Conservation (phyloP, 2,888 invertebrate genomes). For the Crepidodera aurea region DNA sequence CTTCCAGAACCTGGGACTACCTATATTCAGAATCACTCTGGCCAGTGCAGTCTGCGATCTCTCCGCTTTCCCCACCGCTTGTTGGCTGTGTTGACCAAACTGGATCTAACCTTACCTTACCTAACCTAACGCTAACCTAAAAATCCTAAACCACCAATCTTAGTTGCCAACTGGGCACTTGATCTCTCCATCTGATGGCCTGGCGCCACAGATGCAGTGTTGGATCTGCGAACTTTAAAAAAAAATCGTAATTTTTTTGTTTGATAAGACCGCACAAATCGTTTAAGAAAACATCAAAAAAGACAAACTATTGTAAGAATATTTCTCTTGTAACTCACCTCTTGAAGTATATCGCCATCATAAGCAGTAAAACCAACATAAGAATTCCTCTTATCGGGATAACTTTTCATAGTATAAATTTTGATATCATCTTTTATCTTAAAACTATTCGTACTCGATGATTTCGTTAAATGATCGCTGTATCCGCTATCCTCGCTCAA, state of each 20-base stretch:
- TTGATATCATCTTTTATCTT: slow-evolving; percentile 43
- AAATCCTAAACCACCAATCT: too few relatives aligned
- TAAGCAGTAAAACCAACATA: slow-evolving; percentile 48
- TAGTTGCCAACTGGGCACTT: too few relatives aligned
- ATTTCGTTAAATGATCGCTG: slow-evolving; percentile 65
- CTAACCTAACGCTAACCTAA: too few relatives aligned
- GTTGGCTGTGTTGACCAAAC: neutral
- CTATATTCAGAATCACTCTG: neutral
- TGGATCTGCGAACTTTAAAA: too few relatives aligned
- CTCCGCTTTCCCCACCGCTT: neutral
- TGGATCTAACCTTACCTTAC: too few relatives aligned
- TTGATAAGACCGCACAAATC: too few relatives aligned
- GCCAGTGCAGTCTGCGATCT: neutral
- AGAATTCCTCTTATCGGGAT: slow-evolving; percentile 42
- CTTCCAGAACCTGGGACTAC: neutral
- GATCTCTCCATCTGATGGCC: too few relatives aligned
- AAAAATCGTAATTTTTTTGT: too few relatives aligned
- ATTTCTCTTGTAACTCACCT: too few relatives aligned
- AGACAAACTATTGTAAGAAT: too few relatives aligned
- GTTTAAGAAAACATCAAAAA: too few relatives aligned
- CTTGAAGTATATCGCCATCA: slow-evolving; percentile 47
- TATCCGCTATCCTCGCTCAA: slow-evolving; percentile 83
- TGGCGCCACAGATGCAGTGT: too few relatives aligned
- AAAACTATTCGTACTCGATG: slow-evolving; percentile 44
- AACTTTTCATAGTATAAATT: slow-evolving; percentile 34